A percentile compares a stretch with the other conserved stretches of the same genome.
phyloP scores from a whole-genome alignment of 2,113 vertebrate species.

The Hiodon alosoides region DNA sequence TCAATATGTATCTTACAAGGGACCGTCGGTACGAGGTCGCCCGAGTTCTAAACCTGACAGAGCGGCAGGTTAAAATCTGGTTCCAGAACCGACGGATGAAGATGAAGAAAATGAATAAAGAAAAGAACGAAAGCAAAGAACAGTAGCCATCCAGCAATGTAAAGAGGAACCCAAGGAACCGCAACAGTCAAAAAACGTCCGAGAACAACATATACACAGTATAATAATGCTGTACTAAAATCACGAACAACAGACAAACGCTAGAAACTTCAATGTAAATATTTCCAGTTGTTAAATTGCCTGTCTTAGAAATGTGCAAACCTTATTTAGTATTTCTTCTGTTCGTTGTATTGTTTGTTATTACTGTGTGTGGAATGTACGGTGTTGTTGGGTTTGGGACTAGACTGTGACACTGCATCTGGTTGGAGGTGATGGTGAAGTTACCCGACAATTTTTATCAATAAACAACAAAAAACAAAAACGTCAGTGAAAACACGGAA shows the following conservation, averaged over 20 bases:
- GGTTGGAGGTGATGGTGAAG: background rate
- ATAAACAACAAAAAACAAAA: too few species aligned
- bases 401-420: background rate
- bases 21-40: constrained; percentile 82
- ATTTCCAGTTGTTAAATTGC: too few species aligned
- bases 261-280: too few species aligned
- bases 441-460: too few species aligned
- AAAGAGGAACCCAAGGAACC: too few species aligned
- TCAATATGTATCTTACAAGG: constrained; percentile 85
- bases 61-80: constrained; percentile 86
- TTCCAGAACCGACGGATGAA: constrained; percentile 85
- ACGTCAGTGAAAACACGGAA: too few species aligned
- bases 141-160: constrained; percentile 38
- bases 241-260: too few species aligned
- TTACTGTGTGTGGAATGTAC: background rate
- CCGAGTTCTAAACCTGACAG: constrained; percentile 75
- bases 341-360: background rate
- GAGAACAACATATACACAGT: background rate
- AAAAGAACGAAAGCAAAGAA: constrained; percentile 72
- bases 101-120: constrained; percentile 87
- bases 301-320: too few species aligned
- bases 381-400: background rate
- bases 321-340: background rate
- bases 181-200: background rate
- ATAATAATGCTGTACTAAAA: too few species aligned